Percentiles rank a stretch among this genome's conserved stretches.
Evolutionary conservation across 2,797 vertebrate genomes (phyloP).

Genomic region (Leptoclinus maculatus): DNA sequence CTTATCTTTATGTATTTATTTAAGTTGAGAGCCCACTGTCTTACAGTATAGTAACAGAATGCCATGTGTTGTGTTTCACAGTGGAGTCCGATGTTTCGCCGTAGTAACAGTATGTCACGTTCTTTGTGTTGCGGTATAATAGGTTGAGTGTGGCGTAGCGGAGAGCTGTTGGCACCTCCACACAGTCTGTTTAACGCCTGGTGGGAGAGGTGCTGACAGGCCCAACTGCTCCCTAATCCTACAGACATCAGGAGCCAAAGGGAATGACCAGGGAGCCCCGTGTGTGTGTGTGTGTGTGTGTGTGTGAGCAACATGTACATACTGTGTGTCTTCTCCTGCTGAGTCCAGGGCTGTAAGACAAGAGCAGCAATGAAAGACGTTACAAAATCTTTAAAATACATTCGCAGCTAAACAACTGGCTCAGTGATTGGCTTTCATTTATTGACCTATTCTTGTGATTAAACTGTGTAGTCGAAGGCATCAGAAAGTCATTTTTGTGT

Average conservation of each 20-base stretch:
- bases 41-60: background rate
- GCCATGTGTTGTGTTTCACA: conserved; percentile 22
- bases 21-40: background rate
- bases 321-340: background rate
- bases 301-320: background rate
- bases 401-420: too few species aligned
- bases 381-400: too few species aligned
- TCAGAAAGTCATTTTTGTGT: too few species aligned
- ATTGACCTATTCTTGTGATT: too few species aligned
- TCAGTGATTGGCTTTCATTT: too few species aligned
- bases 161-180: conserved; percentile 77
- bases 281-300: conserved; percentile 19
- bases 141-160: conserved; percentile 31
- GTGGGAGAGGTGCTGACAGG: conserved; percentile 81
- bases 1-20: background rate
- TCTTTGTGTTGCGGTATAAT: conserved; percentile 63
- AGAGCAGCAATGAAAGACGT: too few species aligned
- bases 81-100: conserved; percentile 25
- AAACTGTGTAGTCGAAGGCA: too few species aligned
- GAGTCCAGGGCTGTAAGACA: background rate
- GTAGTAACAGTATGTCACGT: conserved; percentile 57
- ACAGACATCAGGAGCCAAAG: conserved; percentile 69
- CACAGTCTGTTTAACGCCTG: conserved; percentile 77
- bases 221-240: conserved; percentile 70
- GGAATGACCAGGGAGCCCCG: conserved; percentile 45